Percentiles rank a stretch among this genome's conserved stretches.
Conservation (phyloP, 1,140 invertebrate species). For the Sminthurinus signatus region DNA sequence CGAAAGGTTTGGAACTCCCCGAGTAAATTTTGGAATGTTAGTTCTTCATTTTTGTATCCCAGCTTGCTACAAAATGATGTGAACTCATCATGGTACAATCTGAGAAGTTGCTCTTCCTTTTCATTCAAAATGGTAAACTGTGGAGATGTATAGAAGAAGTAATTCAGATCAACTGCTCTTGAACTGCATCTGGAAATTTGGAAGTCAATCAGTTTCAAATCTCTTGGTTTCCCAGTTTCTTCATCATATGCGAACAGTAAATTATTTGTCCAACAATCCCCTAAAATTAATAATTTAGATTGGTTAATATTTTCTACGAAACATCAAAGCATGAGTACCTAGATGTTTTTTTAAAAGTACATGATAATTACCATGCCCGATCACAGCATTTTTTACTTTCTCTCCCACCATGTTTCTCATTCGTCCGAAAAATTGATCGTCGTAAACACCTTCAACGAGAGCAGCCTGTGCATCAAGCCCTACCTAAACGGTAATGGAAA, state of each 20-base stretch:
- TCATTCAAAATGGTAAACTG: constrained; percentile 17
- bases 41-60: constrained; percentile 3
- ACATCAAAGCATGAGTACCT: no score
- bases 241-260: constrained; percentile 57
- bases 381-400: constrained; percentile 25
- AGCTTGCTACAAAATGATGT: not conserved
- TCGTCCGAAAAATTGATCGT: not conserved
- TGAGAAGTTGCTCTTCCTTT: constrained; percentile 21
- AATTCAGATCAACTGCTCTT: constrained; percentile 53
- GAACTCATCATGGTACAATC: constrained; percentile 20
- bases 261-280: constrained; percentile 71
- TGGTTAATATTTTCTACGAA: no score
- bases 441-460: constrained; percentile 5
- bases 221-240: not conserved
- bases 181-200: constrained; percentile 50
- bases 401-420: not conserved
- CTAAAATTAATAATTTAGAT: no score
- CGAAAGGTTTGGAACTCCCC: constrained; percentile 17
- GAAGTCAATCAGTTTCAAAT: constrained; percentile 48
- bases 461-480: not conserved
- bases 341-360: no score
- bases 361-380: constrained; percentile 62
- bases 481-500: no score
- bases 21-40: constrained; percentile 21
- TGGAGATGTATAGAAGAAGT: constrained; percentile 50